Evolutionary conservation across 2,113 vertebrate species (phyloP).

Genomic region (Stictonetta naevosa): DNA sequence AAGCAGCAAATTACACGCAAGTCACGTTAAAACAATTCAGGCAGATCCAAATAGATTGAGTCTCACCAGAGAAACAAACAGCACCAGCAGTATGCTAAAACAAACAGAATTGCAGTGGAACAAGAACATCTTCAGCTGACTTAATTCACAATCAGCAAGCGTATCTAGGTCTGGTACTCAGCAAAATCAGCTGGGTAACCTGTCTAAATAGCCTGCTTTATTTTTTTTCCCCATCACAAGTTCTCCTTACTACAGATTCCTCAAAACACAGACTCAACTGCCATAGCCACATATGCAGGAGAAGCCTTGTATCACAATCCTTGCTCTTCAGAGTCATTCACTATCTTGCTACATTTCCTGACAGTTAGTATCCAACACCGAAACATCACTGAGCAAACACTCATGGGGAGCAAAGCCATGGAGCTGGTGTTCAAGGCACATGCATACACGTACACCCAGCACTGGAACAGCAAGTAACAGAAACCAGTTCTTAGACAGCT

Average conservation of each 20-base stretch:
- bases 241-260: neutral
- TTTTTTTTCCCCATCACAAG: neutral
- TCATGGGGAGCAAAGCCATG: neutral
- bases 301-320: neutral
- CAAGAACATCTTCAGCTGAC: constrained; percentile 25
- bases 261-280: neutral
- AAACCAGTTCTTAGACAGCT: neutral
- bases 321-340: neutral
- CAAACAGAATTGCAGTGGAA: neutral
- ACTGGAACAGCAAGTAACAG: neutral
- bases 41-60: constrained; percentile 29
- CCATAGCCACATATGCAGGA: accelerated
- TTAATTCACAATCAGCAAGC: constrained; percentile 42
- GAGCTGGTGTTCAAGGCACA: neutral
- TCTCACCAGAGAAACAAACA: constrained; percentile 34
- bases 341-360: neutral
- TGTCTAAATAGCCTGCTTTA: neutral
- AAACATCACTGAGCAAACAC: neutral
- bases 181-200: neutral
- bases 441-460: neutral
- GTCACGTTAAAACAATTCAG: constrained; percentile 39
- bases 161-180: neutral
- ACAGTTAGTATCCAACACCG: neutral
- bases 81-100: constrained; percentile 40
- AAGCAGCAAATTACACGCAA: constrained; percentile 53